phyloP scores from a whole-genome alignment of 1,140 invertebrate genomes.

The Drosophila tani region DNA sequence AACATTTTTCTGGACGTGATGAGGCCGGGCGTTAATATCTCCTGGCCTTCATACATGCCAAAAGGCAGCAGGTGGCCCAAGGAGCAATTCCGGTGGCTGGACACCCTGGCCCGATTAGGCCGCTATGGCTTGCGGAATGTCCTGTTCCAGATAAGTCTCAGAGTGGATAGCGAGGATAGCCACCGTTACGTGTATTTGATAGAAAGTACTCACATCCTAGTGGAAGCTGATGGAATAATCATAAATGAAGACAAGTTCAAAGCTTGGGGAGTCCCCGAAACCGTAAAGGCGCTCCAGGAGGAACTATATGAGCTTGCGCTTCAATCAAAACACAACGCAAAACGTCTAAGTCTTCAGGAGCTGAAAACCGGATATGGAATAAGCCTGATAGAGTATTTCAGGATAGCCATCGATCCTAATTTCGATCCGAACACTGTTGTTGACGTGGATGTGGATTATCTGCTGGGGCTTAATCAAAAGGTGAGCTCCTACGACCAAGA shows the following conservation, averaged over 20 bases:
- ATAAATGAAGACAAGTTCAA: neutral
- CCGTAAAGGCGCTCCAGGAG: accelerated
- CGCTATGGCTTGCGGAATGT: neutral
- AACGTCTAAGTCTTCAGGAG: neutral
- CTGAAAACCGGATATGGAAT: neutral
- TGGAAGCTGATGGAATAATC: too few species aligned
- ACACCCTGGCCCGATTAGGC: neutral
- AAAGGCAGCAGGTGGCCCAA: too few species aligned
- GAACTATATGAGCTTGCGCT: neutral
- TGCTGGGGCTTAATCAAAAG: neutral
- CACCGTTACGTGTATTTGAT: neutral
- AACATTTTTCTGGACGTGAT: neutral
- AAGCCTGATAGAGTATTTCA: neutral
- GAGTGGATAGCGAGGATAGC: neutral
- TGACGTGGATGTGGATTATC: neutral
- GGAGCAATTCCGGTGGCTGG: neutral
- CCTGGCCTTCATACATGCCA: neutral
- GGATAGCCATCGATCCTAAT: neutral
- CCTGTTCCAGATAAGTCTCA: neutral
- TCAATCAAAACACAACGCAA: neutral
- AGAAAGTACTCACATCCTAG: too few species aligned
- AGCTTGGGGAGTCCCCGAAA: neutral
- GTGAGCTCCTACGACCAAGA: neutral
- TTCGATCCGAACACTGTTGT: neutral
- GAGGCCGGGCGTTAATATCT: neutral